Conservation (phyloP, 2,113 vertebrate species). For the Pitta sordida region DNA sequence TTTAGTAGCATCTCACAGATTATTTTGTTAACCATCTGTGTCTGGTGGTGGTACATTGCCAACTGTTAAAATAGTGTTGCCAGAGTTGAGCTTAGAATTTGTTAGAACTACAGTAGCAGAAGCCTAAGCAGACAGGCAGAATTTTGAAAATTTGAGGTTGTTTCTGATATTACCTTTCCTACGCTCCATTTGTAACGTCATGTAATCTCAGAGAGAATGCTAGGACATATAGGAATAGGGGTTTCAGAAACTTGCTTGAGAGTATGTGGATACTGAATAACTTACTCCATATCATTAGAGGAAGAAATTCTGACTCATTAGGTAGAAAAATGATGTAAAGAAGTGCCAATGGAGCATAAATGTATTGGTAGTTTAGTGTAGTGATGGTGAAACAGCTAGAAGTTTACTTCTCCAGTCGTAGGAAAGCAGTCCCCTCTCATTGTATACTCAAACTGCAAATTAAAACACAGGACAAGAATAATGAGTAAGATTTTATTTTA, state of each 20-base stretch:
- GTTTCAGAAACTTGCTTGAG: not conserved
- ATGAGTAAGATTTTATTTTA: not conserved
- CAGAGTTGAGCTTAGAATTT: not conserved
- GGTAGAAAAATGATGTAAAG: not conserved
- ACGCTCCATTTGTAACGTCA: not conserved
- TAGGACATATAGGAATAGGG: not conserved
- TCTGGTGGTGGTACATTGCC: not conserved
- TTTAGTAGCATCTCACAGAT: not conserved
- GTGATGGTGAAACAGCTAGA: not conserved
- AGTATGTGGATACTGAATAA: not conserved
- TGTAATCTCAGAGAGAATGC: not conserved
- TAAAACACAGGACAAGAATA: not conserved
- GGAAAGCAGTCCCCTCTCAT: not conserved
- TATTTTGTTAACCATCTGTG: constrained; percentile 9
- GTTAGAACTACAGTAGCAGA: not conserved
- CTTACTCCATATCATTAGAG: not conserved
- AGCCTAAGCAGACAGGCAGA: not conserved
- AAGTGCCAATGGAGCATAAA: not conserved
- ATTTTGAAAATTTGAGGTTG: not conserved
- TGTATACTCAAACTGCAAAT: not conserved
- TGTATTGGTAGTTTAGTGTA: not conserved
- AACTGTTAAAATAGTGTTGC: not conserved
- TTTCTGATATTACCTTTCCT: not conserved
- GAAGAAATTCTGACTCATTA: not conserved
- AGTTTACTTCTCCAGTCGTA: not conserved